A percentile compares a stretch with the other conserved stretches of the same genome.
Evolutionary conservation across 2,113 vertebrate species (phyloP).

Genomic region (Piaya cayana): DNA sequence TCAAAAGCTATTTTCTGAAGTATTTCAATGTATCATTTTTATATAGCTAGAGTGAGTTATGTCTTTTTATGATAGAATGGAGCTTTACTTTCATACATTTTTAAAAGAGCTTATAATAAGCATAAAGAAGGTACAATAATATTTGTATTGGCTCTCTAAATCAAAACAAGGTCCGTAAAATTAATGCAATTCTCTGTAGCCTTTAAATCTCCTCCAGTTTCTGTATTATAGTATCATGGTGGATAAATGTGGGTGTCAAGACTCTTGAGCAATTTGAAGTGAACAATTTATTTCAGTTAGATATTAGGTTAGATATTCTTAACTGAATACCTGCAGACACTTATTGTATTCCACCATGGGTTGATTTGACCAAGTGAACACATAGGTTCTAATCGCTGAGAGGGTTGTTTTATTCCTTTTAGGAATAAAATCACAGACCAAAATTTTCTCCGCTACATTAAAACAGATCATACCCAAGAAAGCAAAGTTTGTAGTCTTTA

Average conservation of each 20-base stretch:
- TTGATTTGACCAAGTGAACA: not conserved
- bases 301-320: not conserved
- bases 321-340: not conserved
- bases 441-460: not conserved
- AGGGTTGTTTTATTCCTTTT: not conserved
- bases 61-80: slow-evolving; percentile 5
- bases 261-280: not conserved
- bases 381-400: not conserved
- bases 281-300: slow-evolving; percentile 7
- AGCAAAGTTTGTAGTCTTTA: not conserved
- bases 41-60: not conserved
- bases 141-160: slow-evolving; percentile 72
- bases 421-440: not conserved
- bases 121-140: slow-evolving; percentile 40
- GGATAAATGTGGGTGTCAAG: slow-evolving; percentile 55
- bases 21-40: slow-evolving; percentile 57
- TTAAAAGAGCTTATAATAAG: slow-evolving; percentile 51
- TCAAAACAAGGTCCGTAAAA: slow-evolving; percentile 69
- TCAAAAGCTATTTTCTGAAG: slow-evolving; percentile 33
- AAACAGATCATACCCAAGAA: not conserved
- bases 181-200: slow-evolving; percentile 50
- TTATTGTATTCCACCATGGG: not conserved
- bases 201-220: slow-evolving; percentile 50
- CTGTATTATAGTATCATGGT: not conserved
- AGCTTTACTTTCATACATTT: slow-evolving; percentile 63